Percentiles rank a stretch among this genome's conserved stretches.
These are phyloP conservation scores for Pedicia rivosa DNA, from an alignment of 2,888 invertebrate species.

Conservation along the genomic window DNA sequence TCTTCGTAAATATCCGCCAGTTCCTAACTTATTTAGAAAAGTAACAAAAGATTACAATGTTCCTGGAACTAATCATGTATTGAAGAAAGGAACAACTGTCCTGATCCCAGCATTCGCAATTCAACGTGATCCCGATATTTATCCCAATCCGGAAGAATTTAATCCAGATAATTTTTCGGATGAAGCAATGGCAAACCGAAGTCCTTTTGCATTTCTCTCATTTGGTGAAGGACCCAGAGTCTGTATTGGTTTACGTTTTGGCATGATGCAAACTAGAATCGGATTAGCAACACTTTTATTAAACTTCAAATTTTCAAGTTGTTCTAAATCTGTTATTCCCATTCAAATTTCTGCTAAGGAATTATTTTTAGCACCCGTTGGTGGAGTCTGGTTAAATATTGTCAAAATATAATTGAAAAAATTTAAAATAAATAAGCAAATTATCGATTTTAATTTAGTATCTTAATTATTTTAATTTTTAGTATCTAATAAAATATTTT, in stretches of 20 bases:
- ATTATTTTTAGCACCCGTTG: constrained; percentile 5
- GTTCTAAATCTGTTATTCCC: constrained; percentile 6
- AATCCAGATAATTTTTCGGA: constrained; percentile 38
- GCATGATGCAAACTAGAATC: constrained; percentile 9
- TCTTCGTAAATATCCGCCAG: constrained; percentile 1
- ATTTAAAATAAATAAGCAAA: constrained; percentile 2
- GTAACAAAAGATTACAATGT: neutral
- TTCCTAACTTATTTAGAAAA: neutral
- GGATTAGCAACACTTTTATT: constrained; percentile 6
- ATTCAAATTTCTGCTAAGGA: constrained; percentile 4
- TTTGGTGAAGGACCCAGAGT: constrained; percentile 11
- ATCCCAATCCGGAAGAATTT: constrained; percentile 37
- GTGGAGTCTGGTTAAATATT: constrained; percentile 9
- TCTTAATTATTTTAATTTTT: no score
- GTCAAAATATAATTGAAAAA: constrained; percentile 3
- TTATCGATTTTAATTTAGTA: neutral
- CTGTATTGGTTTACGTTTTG: constrained; percentile 11
- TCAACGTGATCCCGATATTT: constrained; percentile 37
- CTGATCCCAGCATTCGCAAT: constrained; percentile 34
- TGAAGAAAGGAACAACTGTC: constrained; percentile 32
- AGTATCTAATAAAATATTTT: constrained; percentile 1
- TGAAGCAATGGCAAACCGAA: constrained; percentile 31
- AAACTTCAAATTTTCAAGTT: constrained; percentile 7
- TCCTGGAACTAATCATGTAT: constrained; percentile 13
- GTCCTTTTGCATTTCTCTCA: constrained; percentile 7